These are phyloP conservation scores for Metalampra italica DNA, from an alignment of 2,888 invertebrate genomes.

Conservation along the genomic window DNA sequence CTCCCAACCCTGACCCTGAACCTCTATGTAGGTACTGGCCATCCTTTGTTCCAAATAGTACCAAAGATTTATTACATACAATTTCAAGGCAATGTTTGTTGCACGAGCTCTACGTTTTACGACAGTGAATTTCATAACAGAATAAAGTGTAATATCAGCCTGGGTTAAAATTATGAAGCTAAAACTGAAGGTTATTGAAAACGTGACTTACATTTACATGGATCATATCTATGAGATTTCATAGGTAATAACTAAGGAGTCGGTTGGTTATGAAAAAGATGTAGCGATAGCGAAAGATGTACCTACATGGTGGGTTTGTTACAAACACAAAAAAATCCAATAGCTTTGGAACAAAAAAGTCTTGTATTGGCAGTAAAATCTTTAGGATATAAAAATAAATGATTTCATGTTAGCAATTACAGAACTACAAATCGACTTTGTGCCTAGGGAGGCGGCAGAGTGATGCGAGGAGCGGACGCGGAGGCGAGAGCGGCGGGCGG, in stretches of 20 bases:
- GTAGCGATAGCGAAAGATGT: slow-evolving; percentile 11
- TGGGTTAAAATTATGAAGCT: slow-evolving; percentile 77
- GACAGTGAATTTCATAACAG: slow-evolving; percentile 64
- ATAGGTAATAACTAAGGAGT: slow-evolving; percentile 40
- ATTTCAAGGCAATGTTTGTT: slow-evolving; percentile 9
- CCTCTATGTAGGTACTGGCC: background rate
- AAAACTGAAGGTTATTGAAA: slow-evolving; percentile 78
- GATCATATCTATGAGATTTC: slow-evolving; percentile 59
- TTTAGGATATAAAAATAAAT: background rate
- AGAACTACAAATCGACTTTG: slow-evolving; percentile 1
- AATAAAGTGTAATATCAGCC: slow-evolving; percentile 73
- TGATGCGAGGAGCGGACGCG: slow-evolving; percentile 10
- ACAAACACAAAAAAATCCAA: background rate
- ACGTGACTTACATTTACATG: slow-evolving; percentile 78
- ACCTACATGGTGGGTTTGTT: slow-evolving; percentile 4
- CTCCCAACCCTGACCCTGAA: background rate
- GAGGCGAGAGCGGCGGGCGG: slow-evolving; percentile 30
- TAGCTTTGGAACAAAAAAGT: background rate
- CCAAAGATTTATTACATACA: slow-evolving; percentile 8
- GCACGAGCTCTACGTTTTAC: slow-evolving; percentile 12
- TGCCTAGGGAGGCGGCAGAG: background rate
- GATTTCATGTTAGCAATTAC: slow-evolving; percentile 2
- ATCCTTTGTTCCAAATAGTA: background rate
- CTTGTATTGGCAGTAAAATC: background rate
- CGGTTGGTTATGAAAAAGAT: slow-evolving; percentile 11